Conservation (phyloP, 1,140 invertebrate species). For the Carcinoscorpius rotundicauda region DNA sequence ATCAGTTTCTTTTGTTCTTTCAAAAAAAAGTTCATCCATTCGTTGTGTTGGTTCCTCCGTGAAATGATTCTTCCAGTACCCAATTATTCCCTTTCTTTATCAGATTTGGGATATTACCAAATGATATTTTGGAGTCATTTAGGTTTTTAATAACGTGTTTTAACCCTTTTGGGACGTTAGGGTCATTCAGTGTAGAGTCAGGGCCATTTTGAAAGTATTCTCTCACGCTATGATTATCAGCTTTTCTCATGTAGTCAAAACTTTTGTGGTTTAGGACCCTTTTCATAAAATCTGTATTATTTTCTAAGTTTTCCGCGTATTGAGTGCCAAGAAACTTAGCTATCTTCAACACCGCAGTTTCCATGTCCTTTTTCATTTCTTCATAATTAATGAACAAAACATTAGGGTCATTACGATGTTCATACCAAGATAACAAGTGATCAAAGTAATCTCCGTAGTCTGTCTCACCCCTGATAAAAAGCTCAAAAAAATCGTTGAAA, state of each 20-base stretch:
- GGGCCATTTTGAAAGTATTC: not conserved
- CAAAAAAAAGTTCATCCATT: conserved; percentile 27
- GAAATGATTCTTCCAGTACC: conserved; percentile 38
- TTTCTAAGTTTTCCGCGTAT: conserved; percentile 15
- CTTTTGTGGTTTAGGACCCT: conserved; percentile 10
- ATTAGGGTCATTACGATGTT: conserved; percentile 27
- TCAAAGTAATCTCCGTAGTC: conserved; percentile 35
- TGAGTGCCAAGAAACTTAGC: conserved; percentile 16
- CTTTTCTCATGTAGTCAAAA: conserved; percentile 18
- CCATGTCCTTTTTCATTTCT: conserved; percentile 18
- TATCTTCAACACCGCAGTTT: conserved; percentile 5
- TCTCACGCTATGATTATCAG: not conserved
- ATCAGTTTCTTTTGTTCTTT: not conserved
- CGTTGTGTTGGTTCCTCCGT: conserved; percentile 30
- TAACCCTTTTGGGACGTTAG: too few relatives aligned
- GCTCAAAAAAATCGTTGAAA: conserved; percentile 31
- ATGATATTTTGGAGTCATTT: conserved; percentile 11
- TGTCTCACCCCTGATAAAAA: conserved; percentile 29
- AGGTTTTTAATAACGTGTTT: not conserved
- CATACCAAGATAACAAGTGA: conserved; percentile 30
- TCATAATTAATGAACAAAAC: conserved; percentile 30
- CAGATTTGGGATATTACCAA: conserved; percentile 27
- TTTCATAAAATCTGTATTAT: conserved; percentile 11
- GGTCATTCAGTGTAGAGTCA: too few relatives aligned
- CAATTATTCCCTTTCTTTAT: conserved; percentile 33